Evolutionary conservation across 64 coral and sea anemone genomes (phyloP), one percentile per base, ranked within the genome.

Genomic region (Orbicella faveolata): DNA sequence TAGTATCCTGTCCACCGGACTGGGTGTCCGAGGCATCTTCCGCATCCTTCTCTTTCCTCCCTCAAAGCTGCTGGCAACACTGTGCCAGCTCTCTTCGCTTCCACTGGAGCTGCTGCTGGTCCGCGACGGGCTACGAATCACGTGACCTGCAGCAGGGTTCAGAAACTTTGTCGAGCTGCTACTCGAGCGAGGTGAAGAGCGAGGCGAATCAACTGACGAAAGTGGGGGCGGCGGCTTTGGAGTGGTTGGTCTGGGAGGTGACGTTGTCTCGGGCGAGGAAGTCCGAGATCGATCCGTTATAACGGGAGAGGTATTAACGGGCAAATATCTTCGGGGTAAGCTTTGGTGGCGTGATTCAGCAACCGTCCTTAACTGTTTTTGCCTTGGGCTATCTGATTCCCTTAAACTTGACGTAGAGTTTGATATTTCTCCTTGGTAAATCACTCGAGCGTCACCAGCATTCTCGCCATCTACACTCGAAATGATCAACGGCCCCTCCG

Each of bases 21-120:
- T 83, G 5, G 92, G 92, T 35, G 92, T 90, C 37, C 65, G 54
- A 1, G 95, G 88, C 23, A 94, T 81, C 9, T 76, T 94, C 19
- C 93, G 83, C 23, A 75, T 4, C 61, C 92, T 75, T 87, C 84
- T 66, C 21, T 57, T 87, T 11, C 30, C 73, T 65, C 87, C 87
- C 23, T 88, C 87, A 4, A 76, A 20, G 52, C 75, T 88, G 34
- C 87, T 88, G 0, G 52, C 87, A 20, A 88, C 73, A 75, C 90
- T 92, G 16, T 75, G 81, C 63, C 90, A 81, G 73, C 77, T 91
- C 63, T 91, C 90, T 19, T 92, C 78, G 11, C 95, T 88, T 37
- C 87, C 95, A 80, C 95, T 91, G 2, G 95, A 97, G 73, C 95
- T 97, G 76, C 95, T 97, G 73, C 95, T 97, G 20, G 92, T 97